Evolutionary conservation across 2,888 invertebrate species (phyloP), one percentile per base, ranked within the genome.

Genomic region (Drosophila lacicola): DNA sequence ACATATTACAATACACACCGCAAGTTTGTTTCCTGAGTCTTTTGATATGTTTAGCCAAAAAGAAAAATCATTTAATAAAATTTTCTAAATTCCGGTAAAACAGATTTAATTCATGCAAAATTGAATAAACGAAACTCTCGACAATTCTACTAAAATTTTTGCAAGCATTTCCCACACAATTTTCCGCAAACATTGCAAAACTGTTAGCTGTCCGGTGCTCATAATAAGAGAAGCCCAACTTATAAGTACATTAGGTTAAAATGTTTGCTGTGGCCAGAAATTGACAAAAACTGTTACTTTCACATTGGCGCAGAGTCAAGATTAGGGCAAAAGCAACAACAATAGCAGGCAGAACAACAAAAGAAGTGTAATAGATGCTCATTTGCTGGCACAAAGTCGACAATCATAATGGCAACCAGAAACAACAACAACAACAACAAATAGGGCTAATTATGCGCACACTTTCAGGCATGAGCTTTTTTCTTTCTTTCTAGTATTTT

Each of bases 361-460:
- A 69, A 77, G 79, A 82, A 83, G 71, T 79, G 87, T 83, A 86
- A 86, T 86, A 74, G 79, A 83, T 81, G 83, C 83, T 83, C 83
- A 86, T 84, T 84, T 86, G 68, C 80, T 65, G 58, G 70, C 84
- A 80, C 70, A 70, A 49, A 71, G 62, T 49, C 68, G 41, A 65
- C 58, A 70, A 60, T 41, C 51, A 65, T 64, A 77, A 73, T 66
- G 47, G 45, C 62, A 45, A 47, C 58, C n/a, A 49, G 41, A 39
- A 65, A 58, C 41, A 70, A 54, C 54, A 67, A 45, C 25, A 62
- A 57, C 69, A 70, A 63, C 70, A 77, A 72, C 80, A 82, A 85
- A 85, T 78, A 85, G 82, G 82, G 82, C 85, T 85, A 82, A 82
- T 85, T 82, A 82, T 78, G 85, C 85, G 82, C 82, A 85, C 80